Percentiles rank a stretch among this genome's conserved stretches.
Evolutionary conservation across 2,113 vertebrate genomes (phyloP).

Genomic region (Acinonyx jubatus): DNA sequence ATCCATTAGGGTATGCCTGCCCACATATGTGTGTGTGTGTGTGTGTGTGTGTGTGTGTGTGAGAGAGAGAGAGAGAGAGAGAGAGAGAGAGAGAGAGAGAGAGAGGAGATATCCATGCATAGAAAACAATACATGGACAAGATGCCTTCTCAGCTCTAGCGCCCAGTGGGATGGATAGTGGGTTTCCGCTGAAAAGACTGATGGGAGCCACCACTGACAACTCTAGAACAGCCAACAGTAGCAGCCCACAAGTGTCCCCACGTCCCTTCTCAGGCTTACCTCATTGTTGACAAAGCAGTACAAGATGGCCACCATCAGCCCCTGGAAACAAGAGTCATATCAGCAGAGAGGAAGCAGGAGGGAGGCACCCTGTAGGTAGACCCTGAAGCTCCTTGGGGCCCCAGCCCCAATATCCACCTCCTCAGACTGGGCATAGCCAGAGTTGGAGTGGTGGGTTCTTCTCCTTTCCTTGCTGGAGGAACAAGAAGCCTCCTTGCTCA

Average conservation of each 20-base stretch:
- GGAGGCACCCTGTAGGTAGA: not conserved
- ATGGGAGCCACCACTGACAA: not conserved
- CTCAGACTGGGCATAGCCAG: not conserved
- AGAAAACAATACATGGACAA: not conserved
- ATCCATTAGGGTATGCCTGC: not conserved
- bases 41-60: not conserved
- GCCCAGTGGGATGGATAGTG: not conserved
- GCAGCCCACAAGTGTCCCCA: not conserved
- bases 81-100: not conserved
- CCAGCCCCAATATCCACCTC: not conserved
- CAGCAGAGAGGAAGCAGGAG: not conserved
- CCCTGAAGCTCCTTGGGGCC: not conserved
- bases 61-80: not conserved
- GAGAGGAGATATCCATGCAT: not conserved
- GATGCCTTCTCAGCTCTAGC: not conserved
- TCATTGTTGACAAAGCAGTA: slow-evolving; percentile 95
- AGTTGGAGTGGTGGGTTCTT: no score
- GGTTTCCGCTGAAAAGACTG: not conserved
- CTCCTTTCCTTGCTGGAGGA: not conserved
- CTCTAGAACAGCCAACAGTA: not conserved
- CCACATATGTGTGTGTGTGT: accelerated
- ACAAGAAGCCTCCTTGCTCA: not conserved
- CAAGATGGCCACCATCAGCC: slow-evolving; percentile 91
- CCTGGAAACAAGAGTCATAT: slow-evolving; percentile 81
- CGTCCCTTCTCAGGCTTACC: slow-evolving; percentile 80